These are phyloP conservation scores for Apodemus agrarius DNA, from an alignment of 2,797 vertebrate species.

Conservation along the genomic window DNA sequence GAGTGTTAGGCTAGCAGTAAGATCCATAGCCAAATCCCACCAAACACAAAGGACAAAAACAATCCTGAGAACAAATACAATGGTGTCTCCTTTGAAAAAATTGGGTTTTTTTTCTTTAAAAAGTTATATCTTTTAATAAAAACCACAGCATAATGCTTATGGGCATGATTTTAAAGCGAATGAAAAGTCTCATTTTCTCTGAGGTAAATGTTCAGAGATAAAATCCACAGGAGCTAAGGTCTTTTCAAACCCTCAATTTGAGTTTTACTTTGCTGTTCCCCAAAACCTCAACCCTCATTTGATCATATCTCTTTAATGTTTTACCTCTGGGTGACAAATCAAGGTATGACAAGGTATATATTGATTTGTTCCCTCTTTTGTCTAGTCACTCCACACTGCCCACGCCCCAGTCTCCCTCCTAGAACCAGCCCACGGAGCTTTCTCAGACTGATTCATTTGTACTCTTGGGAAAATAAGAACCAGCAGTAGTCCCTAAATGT, in stretches of 20 bases:
- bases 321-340: neutral
- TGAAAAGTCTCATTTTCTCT: neutral
- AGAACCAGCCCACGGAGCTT: neutral
- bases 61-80: neutral
- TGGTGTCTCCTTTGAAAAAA: neutral
- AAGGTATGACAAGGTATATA: neutral
- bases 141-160: neutral
- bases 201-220: neutral
- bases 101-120: neutral
- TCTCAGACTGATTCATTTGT: neutral
- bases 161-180: neutral
- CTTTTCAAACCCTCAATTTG: neutral
- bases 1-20: neutral
- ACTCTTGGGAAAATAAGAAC: neutral
- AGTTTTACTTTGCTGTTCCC: neutral
- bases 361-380: neutral
- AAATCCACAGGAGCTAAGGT: neutral
- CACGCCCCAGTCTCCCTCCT: accelerated
- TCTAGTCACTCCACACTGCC: neutral
- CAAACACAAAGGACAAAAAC: neutral
- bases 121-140: neutral
- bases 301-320: neutral
- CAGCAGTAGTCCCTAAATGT: no score
- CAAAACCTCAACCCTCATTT: neutral
- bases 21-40: neutral